Evolutionary conservation across 2,888 invertebrate genomes (phyloP).

Genomic region (Drosophila mayaguana): DNA sequence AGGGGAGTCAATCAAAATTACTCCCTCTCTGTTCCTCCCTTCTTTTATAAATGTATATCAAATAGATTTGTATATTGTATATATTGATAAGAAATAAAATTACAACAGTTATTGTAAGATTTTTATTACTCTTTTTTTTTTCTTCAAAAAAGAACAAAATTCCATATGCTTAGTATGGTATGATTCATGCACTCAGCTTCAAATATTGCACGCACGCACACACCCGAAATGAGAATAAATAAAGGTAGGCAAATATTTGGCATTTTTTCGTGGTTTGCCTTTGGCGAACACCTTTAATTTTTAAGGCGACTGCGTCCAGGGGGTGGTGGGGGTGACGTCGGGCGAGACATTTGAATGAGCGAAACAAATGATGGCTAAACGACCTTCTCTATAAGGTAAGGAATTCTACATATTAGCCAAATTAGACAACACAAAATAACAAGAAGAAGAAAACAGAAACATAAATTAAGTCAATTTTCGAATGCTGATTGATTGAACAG

Average conservation of each 20-base stretch:
- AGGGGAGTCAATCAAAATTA: not conserved
- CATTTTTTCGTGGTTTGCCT: slow-evolving; percentile 63
- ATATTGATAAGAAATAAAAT: too few relatives aligned
- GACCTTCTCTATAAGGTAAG: slow-evolving; percentile 79
- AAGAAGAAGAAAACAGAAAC: slow-evolving; percentile 4
- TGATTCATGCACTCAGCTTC: slow-evolving; percentile 47
- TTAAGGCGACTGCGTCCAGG: slow-evolving; percentile 14
- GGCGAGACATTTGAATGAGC: slow-evolving; percentile 72
- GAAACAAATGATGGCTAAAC: slow-evolving; percentile 64
- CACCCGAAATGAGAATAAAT: slow-evolving; percentile 45
- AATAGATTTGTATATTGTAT: not conserved
- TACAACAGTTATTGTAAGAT: not conserved
- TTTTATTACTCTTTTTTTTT: not conserved
- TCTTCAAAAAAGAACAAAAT: not conserved
- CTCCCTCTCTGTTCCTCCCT: not conserved
- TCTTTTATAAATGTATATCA: not conserved
- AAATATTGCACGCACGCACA: slow-evolving; percentile 20
- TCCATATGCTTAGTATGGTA: slow-evolving; percentile 16
- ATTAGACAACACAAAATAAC: slow-evolving; percentile 44
- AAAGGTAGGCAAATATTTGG: slow-evolving; percentile 69
- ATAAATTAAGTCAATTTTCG: slow-evolving; percentile 14
- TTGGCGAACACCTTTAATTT: slow-evolving; percentile 60
- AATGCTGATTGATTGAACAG: slow-evolving; percentile 34
- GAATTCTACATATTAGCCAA: slow-evolving; percentile 71
- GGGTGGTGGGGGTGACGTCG: slow-evolving; percentile 24